Evolutionary conservation across 2,888 invertebrate species (phyloP), one percentile per base, ranked within the genome.

Genomic region (Agrotis clavis): DNA sequence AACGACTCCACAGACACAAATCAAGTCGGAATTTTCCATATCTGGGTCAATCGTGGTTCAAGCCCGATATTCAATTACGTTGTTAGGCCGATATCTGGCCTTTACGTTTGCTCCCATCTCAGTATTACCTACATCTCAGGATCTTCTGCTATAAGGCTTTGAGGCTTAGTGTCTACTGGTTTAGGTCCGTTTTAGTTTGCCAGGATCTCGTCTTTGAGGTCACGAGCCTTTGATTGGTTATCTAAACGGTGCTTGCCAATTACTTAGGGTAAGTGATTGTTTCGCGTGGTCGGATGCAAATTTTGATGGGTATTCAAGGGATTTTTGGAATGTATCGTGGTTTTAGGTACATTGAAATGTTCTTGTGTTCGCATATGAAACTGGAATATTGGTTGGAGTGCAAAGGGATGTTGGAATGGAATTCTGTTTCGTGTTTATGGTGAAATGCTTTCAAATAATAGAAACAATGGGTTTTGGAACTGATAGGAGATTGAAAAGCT

Each of bases 201-300:
- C 11, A 16, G 2, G n/a, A 7, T 18, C 16, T 50, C 45, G 74
- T 81, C 86, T 88, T 88, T 90, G 91, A 91, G 89, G 90, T 89
- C 89, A 87, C 87, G 89, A 88, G 87, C 91, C 90, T 94, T 93
- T 93, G 94, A 95, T 95, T 94, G 91, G 93, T 91, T 92, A 91
- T 89, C 91, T 90, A 91, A 92, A 90, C 90, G 91, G 89, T 92
- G 93, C 92, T 91, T 90, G 91, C 92, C 94, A 95, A 95, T 95
- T 95, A 95, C 94, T 95, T 94, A 93, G 90, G 85, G 88, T 93
- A 94, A 95, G 94, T 94, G 93, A 94, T 95, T 95, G 94, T 94
- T 91, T 93, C 93, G 89, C 84, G 83, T 87, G 85, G 87, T 82
- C 76, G 74, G 76, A 87, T 89, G 89, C 86, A 88, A 88, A 90